phyloP scores from a whole-genome alignment of 1,140 invertebrate species.

The Bombus waltoni region DNA sequence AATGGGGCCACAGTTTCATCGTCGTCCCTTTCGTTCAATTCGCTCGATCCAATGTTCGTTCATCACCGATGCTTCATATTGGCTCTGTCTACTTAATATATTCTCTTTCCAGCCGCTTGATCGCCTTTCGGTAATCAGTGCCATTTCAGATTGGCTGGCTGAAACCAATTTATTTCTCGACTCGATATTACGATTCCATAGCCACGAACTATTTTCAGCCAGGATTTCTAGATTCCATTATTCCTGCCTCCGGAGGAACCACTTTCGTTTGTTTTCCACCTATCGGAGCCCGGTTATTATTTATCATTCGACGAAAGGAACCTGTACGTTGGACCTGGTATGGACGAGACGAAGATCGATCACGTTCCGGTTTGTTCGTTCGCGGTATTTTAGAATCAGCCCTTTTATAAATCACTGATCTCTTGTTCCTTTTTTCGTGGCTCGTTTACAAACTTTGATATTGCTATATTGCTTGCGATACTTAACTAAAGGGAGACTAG shows the following conservation, averaged over 20 bases:
- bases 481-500: neutral
- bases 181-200: neutral
- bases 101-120: neutral
- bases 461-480: neutral
- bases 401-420: constrained; percentile 12
- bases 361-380: neutral
- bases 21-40: neutral
- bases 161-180: neutral
- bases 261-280: neutral
- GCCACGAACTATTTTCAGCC: neutral
- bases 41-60: neutral
- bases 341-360: neutral
- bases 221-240: neutral
- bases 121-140: neutral
- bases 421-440: neutral
- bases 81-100: constrained; percentile 13
- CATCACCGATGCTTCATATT: neutral
- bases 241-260: neutral
- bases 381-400: neutral
- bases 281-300: neutral
- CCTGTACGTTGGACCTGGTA: neutral
- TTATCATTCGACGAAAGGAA: constrained; percentile 6
- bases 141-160: neutral
- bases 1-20: constrained; percentile 32
- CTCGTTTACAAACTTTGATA: neutral